phyloP scores from a whole-genome alignment of 2,888 invertebrate species.

The Pocota personata region DNA sequence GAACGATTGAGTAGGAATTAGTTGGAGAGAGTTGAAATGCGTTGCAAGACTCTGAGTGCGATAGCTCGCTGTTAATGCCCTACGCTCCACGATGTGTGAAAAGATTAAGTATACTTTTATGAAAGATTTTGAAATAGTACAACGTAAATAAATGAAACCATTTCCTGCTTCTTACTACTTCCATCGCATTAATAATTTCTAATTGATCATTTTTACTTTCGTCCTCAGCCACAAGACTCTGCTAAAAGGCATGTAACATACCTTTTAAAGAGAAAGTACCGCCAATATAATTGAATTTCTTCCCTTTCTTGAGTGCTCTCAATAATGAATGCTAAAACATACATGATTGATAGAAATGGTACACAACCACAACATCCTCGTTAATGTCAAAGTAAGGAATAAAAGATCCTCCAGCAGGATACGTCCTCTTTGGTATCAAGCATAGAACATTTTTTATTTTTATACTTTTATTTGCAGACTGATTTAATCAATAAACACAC shows the following conservation, averaged over 20 bases:
- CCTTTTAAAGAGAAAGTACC: not conserved
- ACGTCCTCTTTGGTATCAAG: not conserved
- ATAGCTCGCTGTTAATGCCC: too few relatives aligned
- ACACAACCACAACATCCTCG: constrained; percentile 42
- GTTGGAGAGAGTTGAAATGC: too few relatives aligned
- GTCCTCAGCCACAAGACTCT: not conserved
- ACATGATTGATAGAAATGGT: constrained; percentile 18
- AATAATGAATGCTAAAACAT: constrained; percentile 46
- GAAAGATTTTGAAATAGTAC: too few relatives aligned
- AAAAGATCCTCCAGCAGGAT: not conserved
- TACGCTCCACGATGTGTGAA: too few relatives aligned
- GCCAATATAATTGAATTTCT: constrained; percentile 57
- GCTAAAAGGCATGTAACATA: not conserved
- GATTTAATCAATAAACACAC: constrained; percentile 67
- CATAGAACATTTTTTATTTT: constrained; percentile 34
- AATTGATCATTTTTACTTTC: too few relatives aligned
- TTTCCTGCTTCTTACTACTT: too few relatives aligned
- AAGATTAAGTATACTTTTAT: too few relatives aligned
- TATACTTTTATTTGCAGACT: constrained; percentile 42
- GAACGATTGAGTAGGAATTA: too few relatives aligned
- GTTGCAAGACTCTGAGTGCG: too few relatives aligned
- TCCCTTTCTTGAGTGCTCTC: constrained; percentile 21
- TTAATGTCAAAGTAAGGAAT: constrained; percentile 25
- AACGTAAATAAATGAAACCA: too few relatives aligned
- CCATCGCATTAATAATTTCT: too few relatives aligned